A percentile compares a stretch with the other conserved stretches of the same genome.
phyloP scores from a whole-genome alignment of 2,888 invertebrate genomes.

The Chouioia cunea region DNA sequence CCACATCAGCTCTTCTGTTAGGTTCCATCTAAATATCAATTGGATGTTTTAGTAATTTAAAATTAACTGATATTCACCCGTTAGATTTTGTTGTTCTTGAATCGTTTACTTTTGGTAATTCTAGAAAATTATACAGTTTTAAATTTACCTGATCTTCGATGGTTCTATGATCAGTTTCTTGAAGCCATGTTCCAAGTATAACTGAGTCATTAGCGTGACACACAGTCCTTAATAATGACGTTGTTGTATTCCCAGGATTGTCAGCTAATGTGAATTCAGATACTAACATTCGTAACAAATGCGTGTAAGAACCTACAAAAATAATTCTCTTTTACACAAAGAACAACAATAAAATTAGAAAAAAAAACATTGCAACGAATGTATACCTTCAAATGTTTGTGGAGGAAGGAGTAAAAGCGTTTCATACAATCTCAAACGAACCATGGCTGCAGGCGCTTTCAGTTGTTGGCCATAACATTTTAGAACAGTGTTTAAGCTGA shows the following conservation, averaged over 20 bases:
- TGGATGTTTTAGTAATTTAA: conserved; percentile 47
- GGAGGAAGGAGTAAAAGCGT: conserved; percentile 84
- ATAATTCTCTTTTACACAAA: conserved; percentile 11
- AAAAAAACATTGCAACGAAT: not conserved
- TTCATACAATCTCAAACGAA: conserved; percentile 92
- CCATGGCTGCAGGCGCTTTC: conserved; percentile 94
- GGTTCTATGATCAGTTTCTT: conserved; percentile 95
- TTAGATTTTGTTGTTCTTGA: not conserved
- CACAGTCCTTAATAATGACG: conserved; percentile 83
- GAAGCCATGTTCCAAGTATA: conserved; percentile 93
- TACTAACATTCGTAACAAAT: conserved; percentile 89
- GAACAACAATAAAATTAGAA: conserved; percentile 9
- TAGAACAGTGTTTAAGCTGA: conserved; percentile 84
- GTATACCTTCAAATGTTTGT: conserved; percentile 81
- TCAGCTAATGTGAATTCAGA: conserved; percentile 96
- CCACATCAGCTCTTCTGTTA: conserved; percentile 83
- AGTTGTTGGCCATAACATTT: conserved; percentile 92
- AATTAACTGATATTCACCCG: not conserved
- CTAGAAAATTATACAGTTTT: conserved; percentile 30
- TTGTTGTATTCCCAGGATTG: conserved; percentile 92
- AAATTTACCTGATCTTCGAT: conserved; percentile 94
- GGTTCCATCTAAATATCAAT: conserved; percentile 81
- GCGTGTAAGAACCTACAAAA: conserved; percentile 80
- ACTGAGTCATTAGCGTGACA: conserved; percentile 92
- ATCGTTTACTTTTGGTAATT: not conserved